Percentiles rank a stretch among this genome's conserved stretches.
Conservation (phyloP, 2,797 vertebrate species). For the Dryobates pubescens region DNA sequence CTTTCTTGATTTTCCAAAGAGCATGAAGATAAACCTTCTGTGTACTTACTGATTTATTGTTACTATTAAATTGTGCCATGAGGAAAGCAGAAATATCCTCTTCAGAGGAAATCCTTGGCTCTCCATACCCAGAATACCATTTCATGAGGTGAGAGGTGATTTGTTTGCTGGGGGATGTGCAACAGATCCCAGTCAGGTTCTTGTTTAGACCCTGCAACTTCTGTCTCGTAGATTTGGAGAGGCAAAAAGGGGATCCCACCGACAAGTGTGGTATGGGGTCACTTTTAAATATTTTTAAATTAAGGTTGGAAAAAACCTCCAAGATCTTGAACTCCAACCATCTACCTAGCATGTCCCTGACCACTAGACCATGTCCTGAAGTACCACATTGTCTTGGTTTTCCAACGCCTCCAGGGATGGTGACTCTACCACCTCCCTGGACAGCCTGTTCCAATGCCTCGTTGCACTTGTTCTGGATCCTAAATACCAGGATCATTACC, state of each 20-base stretch:
- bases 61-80: conserved; percentile 24
- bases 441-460: no score
- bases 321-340: no score
- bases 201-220: neutral
- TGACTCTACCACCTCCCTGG: no score
- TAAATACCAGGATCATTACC: neutral
- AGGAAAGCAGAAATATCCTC: neutral
- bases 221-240: neutral
- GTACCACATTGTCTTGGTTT: no score
- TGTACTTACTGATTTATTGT: neutral
- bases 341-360: no score
- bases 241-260: neutral
- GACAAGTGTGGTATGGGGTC: neutral
- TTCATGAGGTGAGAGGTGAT: neutral
- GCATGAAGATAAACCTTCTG: neutral
- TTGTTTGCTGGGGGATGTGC: neutral
- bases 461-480: neutral
- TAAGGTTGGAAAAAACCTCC: no score
- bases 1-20: neutral
- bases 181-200: neutral
- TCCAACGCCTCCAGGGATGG: no score
- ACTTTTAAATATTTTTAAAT: neutral
- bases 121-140: neutral
- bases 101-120: neutral
- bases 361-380: no score